A percentile compares a stretch with the other conserved stretches of the same genome.
Conservation (phyloP, 2,797 vertebrate genomes). For the Gephyroberyx darwinii region DNA sequence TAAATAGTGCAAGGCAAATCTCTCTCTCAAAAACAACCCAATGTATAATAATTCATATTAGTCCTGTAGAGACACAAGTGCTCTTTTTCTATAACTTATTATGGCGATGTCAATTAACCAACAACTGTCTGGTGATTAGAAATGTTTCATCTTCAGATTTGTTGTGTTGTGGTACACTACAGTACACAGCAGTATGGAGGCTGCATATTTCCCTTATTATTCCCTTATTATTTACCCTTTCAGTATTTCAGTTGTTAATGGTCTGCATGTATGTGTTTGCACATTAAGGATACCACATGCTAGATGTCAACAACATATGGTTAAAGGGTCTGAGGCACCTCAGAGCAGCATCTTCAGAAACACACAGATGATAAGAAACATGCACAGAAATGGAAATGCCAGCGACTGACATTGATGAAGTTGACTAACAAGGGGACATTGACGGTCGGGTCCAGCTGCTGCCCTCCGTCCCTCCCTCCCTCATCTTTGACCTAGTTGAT, state of each 20-base stretch:
- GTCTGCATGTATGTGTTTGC: slow-evolving; percentile 23
- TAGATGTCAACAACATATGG: slow-evolving; percentile 9
- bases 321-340: slow-evolving; percentile 28
- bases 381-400: slow-evolving; percentile 51
- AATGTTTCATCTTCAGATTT: background rate
- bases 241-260: slow-evolving; percentile 15
- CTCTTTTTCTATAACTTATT: background rate
- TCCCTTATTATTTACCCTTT: slow-evolving; percentile 1
- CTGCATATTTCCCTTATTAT: slow-evolving; percentile 9
- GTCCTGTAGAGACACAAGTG: background rate
- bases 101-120: background rate
- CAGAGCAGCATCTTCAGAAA: slow-evolving; percentile 30
- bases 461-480: slow-evolving; percentile 69
- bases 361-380: slow-evolving; percentile 52
- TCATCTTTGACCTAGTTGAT: slow-evolving; percentile 80
- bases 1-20: background rate
- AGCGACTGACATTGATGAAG: slow-evolving; percentile 79
- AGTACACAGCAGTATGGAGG: background rate
- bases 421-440: slow-evolving; percentile 84
- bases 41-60: background rate
- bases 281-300: slow-evolving; percentile 11
- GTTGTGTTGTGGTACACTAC: background rate
- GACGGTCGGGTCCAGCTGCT: slow-evolving; percentile 81
- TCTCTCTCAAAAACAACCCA: background rate
- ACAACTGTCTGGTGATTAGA: background rate